Conservation (phyloP, 1,140 invertebrate genomes). For the Drosophila paulistorum region DNA sequence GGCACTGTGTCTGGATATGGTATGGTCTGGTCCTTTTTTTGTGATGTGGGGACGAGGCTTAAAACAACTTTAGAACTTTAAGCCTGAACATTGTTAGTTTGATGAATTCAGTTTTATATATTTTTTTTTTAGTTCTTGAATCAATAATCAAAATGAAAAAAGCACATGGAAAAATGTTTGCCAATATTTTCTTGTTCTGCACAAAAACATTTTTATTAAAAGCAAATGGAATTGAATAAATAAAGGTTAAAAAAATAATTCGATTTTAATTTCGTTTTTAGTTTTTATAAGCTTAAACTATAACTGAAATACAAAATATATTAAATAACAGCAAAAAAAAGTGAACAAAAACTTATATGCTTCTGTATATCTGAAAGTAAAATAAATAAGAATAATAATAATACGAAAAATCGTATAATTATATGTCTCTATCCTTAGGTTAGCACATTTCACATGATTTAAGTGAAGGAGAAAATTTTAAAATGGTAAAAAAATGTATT, state of each 20-base stretch:
- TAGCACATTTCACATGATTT: no score
- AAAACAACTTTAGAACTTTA: not conserved
- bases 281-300: no score
- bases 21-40: not conserved
- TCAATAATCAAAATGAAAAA: not conserved
- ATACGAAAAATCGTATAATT: no score
- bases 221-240: not conserved
- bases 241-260: not conserved
- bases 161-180: not conserved
- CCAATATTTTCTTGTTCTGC: not conserved
- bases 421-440: no score
- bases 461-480: no score
- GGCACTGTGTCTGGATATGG: conserved; percentile 3
- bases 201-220: not conserved
- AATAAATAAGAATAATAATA: no score
- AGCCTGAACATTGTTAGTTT: conserved; percentile 10
- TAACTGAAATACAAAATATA: no score
- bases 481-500: no score
- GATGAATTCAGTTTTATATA: not conserved
- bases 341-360: no score
- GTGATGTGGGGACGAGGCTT: not conserved
- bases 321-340: no score
- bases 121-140: not conserved
- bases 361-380: no score
- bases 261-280: no score